These are phyloP conservation scores for Guaruba guarouba DNA, from an alignment of 2,113 vertebrate species.

Conservation along the genomic window DNA sequence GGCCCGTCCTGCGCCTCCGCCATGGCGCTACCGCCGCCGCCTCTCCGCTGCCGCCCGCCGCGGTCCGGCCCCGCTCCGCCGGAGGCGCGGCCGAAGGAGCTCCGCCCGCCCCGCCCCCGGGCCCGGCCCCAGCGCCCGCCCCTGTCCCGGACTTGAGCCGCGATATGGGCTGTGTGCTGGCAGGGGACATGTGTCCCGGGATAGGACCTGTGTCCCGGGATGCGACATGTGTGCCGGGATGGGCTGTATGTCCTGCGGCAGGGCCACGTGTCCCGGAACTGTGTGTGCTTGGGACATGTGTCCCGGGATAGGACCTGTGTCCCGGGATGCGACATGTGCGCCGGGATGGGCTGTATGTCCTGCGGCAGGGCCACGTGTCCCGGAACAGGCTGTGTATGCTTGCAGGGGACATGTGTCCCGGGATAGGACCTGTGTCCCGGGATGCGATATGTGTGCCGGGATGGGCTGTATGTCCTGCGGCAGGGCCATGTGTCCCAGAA, in stretches of 20 bases:
- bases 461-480: too few relatives aligned
- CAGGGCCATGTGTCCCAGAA: fast-evolving
- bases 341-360: too few relatives aligned
- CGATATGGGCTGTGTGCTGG: too few relatives aligned
- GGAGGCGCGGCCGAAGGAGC: not conserved
- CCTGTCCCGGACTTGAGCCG: not conserved
- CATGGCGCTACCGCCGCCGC: not conserved
- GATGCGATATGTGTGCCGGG: not conserved
- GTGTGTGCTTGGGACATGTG: not conserved
- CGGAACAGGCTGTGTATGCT: too few relatives aligned
- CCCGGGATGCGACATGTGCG: too few relatives aligned
- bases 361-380: too few relatives aligned
- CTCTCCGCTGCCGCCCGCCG: not conserved
- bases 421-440: not conserved
- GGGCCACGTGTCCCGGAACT: fast-evolving
- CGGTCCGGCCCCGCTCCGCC: not conserved
- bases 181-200: not conserved
- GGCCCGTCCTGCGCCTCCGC: not conserved
- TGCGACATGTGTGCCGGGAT: not conserved
- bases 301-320: too few relatives aligned
- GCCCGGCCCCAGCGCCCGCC: not conserved
- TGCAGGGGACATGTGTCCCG: not conserved
- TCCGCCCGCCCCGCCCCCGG: not conserved
- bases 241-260: too few relatives aligned
- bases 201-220: not conserved